These are phyloP conservation scores for Eutrigla gurnardus DNA, from an alignment of 2,797 vertebrate species.

Conservation along the genomic window DNA sequence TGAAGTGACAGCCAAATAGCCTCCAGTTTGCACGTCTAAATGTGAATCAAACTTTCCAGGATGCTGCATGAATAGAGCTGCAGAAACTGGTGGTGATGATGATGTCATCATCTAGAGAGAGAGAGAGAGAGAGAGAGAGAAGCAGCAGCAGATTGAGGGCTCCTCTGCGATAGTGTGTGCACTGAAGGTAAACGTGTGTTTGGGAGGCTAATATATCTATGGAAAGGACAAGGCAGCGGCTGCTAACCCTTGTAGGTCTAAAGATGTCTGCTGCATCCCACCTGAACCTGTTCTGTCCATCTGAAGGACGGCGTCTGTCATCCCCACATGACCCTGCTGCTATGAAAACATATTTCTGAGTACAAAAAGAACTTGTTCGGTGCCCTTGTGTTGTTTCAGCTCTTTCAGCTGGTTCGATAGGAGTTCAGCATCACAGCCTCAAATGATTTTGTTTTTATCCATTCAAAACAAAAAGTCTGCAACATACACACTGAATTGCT, in stretches of 20 bases:
- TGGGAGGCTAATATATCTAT: conserved; percentile 2
- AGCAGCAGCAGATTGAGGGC: conserved; percentile 3
- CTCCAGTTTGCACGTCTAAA: conserved; percentile 17
- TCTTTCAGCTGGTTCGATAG: not conserved
- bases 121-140: conserved; percentile 1
- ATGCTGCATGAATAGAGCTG: conserved; percentile 21
- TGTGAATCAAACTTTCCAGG: conserved; percentile 30
- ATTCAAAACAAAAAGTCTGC: not conserved
- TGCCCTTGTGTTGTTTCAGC: not conserved
- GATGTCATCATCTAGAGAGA: not conserved
- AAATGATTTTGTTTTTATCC: not conserved
- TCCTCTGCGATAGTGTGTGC: conserved; percentile 17
- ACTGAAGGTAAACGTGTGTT: conserved; percentile 1
- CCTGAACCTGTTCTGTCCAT: not conserved
- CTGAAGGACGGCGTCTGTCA: not conserved
- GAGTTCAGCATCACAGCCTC: not conserved
- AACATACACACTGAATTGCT: not conserved
- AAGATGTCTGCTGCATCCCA: not conserved
- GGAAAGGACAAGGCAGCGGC: conserved; percentile 18
- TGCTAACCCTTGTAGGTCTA: not conserved
- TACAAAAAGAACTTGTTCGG: not conserved
- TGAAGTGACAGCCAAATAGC: not conserved
- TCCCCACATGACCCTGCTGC: not conserved
- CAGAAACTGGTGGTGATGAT: conserved; percentile 2
- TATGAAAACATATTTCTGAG: not conserved